phyloP scores from a whole-genome alignment of 2,113 vertebrate species.

The Pomatostomus ruficeps region DNA sequence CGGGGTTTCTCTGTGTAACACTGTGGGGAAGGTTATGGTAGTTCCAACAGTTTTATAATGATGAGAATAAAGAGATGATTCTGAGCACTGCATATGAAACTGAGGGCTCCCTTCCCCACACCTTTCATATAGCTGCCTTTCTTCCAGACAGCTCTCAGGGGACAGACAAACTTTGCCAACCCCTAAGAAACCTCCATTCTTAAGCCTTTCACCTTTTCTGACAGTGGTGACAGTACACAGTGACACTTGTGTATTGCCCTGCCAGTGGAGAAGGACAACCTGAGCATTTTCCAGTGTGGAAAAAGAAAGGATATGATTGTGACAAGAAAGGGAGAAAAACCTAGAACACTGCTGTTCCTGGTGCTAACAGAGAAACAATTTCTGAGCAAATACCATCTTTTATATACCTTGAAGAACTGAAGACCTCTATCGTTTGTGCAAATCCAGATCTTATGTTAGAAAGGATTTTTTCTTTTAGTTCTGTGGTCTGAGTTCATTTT shows the following conservation, averaged over 20 bases:
- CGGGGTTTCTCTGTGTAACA: not conserved
- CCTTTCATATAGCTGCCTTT: not conserved
- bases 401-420: not conserved
- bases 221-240: not conserved
- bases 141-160: not conserved
- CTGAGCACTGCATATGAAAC: not conserved
- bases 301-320: not conserved
- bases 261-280: not conserved
- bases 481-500: not conserved
- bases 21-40: not conserved
- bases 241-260: not conserved
- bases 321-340: not conserved
- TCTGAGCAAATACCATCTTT: not conserved
- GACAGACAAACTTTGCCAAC: not conserved
- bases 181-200: not conserved
- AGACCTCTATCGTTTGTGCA: not conserved
- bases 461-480: not conserved
- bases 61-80: not conserved
- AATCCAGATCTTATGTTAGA: not conserved
- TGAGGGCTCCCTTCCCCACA: not conserved
- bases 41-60: not conserved
- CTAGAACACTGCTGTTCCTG: not conserved
- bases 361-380: not conserved
- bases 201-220: not conserved
- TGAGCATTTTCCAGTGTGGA: not conserved